phyloP scores from a whole-genome alignment of 2,888 invertebrate genomes.

The Odontothrips loti region DNA sequence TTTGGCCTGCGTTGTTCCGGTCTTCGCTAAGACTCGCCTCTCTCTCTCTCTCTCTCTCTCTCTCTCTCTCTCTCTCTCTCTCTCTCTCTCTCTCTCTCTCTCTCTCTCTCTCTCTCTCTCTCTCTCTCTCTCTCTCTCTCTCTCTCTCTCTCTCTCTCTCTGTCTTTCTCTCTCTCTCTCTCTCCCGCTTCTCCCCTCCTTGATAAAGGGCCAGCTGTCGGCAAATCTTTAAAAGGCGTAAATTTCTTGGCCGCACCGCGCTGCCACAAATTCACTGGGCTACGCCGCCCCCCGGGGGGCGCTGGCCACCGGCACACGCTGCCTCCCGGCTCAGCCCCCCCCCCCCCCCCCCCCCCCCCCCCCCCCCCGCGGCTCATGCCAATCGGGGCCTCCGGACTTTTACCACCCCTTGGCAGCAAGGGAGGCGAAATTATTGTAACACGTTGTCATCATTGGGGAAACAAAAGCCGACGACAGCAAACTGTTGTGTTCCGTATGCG shows the following conservation, averaged over 20 bases:
- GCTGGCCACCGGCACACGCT: background rate
- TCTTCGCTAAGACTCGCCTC: no score
- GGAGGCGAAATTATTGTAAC: no score
- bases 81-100: no score
- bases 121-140: no score
- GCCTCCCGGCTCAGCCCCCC: background rate
- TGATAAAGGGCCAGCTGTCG: constrained; percentile 12
- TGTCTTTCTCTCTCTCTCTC: no score
- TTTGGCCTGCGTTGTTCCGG: background rate
- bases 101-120: background rate
- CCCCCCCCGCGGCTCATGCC: background rate
- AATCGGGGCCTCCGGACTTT: no score
- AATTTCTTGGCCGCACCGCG: background rate
- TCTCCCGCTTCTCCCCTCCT: background rate
- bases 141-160: background rate
- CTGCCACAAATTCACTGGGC: background rate
- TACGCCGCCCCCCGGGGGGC: background rate
- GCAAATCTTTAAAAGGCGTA: constrained; percentile 19
- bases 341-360: background rate
- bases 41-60: no score
- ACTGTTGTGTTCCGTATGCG: background rate
- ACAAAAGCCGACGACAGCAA: no score
- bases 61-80: background rate
- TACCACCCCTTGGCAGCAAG: no score
- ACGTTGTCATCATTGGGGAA: no score